Evolutionary conservation across 1,140 invertebrate species (phyloP), one percentile per base, ranked within the genome.

Genomic region (Xylocopa sonorina): DNA sequence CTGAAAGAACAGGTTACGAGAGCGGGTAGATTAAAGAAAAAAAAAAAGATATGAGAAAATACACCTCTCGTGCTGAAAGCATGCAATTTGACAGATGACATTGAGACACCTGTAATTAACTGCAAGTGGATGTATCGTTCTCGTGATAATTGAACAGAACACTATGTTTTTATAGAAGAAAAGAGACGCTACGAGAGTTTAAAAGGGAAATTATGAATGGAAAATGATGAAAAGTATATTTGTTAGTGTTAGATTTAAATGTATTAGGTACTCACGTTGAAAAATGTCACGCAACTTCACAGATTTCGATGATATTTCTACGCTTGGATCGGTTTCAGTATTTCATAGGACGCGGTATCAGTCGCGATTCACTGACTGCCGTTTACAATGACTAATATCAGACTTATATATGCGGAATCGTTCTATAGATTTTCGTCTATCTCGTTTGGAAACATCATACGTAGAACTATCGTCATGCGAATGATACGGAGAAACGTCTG

Each of bases 401-500:
- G 16, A 27, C 58, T 72, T 78, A 63, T 77, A 67, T 77, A 67
- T 12, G 24, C 55, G 34, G 60, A 62, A 71, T 71, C 27, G 68
- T 58, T 57, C 34, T 32, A 29, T 18, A 57, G 41, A 48, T 12
- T 63, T 50, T 41, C 51, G 29, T 50, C 24, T 51, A 72, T 55
- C 38, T 2, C 29, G 16, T 16, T 46, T 14, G 46, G 24, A 77
- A 10, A 34, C 12, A 34, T 3, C 6, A n/a, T 41, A 71, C 51
- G n/a, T 57, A 32, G 38, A 60, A 58, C 0, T 32, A 27, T n/a
- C 63, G n/a, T 68, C 41, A 51, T 18, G 18, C 18, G 24, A 27
- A 50, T 7, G 29, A 48, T 78, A 78, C 58, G 27, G 3, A 29
- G 57, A 78, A 78, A 55, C 57, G 58, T 78, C 72, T 78, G 72